phyloP scores from a whole-genome alignment of 2,113 vertebrate genomes.

The Lepidothrix coronata region DNA sequence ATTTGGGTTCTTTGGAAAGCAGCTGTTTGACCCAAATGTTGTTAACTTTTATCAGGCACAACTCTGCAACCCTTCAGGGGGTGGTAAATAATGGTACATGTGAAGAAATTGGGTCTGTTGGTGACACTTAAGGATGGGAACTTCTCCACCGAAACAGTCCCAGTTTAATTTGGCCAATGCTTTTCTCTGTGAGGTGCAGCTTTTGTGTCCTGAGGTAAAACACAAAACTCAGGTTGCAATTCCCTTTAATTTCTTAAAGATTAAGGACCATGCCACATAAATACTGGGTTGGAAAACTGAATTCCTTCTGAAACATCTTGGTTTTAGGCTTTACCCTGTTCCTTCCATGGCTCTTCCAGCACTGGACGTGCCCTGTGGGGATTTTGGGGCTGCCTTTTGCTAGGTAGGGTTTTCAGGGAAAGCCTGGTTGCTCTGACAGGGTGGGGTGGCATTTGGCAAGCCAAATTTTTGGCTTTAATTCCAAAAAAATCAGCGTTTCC shows the following conservation, averaged over 20 bases:
- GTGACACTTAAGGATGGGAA: background rate
- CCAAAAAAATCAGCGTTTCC: background rate
- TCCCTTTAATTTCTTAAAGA: background rate
- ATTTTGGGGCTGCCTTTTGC: background rate
- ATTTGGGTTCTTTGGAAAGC: background rate
- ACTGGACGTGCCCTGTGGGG: accelerated
- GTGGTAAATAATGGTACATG: background rate
- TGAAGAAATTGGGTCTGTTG: background rate
- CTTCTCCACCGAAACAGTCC: background rate
- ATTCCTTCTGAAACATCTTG: background rate
- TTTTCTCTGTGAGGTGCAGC: background rate
- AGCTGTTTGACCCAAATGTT: accelerated
- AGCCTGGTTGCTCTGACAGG: background rate
- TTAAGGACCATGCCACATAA: background rate
- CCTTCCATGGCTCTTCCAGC: background rate
- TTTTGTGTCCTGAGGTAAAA: background rate
- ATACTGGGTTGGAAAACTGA: background rate
- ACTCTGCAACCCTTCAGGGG: background rate
- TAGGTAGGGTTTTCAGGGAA: background rate
- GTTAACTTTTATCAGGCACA: background rate
- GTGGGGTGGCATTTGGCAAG: background rate
- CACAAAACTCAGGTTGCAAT: background rate
- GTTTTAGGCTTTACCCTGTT: background rate
- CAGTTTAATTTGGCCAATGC: background rate
- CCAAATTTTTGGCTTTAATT: background rate